Base-by-base conservation (phyloP, 1,140 invertebrate genomes). In the Pseudoatta argentina region DNA sequence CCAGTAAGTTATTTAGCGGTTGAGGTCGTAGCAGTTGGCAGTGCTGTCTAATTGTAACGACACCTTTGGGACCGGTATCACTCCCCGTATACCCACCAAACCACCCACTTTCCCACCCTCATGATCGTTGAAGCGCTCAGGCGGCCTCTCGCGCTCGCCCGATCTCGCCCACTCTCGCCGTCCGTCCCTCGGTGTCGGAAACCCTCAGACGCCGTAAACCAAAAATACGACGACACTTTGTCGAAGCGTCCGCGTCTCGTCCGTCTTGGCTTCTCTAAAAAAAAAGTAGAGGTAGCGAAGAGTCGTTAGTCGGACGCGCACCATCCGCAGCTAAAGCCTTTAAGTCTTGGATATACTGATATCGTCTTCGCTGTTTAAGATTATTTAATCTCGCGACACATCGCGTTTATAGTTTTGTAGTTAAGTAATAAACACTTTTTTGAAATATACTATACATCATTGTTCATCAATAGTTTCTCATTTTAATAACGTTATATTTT, bases 11-110 rank as follows among this genome's bases (percentile, higher is more conserved):
- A 94, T 94, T 94, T 94, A 94, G 93, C 91, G 93, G 93, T 94
- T 91, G 93, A 93, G 91, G 86, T 89, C 87, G 89, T 86, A 91
- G 90, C 92, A 93, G 93, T 93, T 93, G 94, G 93, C 93, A 92
- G 92, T 88, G 88, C 92, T 93, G 94, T 94, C 93, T 94, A 94
- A 94, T 94, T 94, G 93, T 94, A 94, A 94, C 93, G 93, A 94
- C 92, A 94, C 94, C 93, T 94, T 92, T 92, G 94, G 93, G 92
- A 93, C 91, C 88, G 79, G 87, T 91, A 92, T 91, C 91, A 89
- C 87, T 89, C 90, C 91, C 87, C 89, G 86, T 86, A 85, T 85
- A 75, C 39, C 87, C 83, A 75, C 87, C 66, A 75, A 88, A 73
- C 88, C 88, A 85, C 88, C 88, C 88, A 88, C 73, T 79, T 86